These are phyloP conservation scores for Harpegnathos saltator DNA, from an alignment of 1,140 invertebrate genomes.

Conservation along the genomic window DNA sequence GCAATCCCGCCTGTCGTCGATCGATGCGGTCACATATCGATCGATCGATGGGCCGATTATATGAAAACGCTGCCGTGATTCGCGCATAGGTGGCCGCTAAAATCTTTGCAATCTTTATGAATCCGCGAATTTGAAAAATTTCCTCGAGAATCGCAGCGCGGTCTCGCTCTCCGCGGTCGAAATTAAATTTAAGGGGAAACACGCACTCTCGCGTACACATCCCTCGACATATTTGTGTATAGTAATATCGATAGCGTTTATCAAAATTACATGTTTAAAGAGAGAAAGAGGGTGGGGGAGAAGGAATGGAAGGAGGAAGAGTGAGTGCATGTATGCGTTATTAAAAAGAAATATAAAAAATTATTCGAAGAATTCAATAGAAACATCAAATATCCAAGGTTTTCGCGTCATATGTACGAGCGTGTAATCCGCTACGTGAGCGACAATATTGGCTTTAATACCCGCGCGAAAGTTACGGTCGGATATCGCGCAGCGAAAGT, in stretches of 20 bases:
- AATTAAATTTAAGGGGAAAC: too few relatives aligned
- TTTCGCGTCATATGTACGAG: neutral
- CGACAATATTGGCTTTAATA: neutral
- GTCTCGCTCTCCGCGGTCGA: too few relatives aligned
- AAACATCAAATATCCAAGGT: neutral
- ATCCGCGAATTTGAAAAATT: conserved; percentile 4
- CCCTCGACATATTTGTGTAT: too few relatives aligned
- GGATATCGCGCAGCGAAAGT: conserved; percentile 47
- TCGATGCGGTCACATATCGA: conserved; percentile 64
- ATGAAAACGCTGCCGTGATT: conserved; percentile 34
- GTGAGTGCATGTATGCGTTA: too few relatives aligned
- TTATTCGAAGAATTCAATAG: neutral
- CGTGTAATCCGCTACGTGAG: neutral
- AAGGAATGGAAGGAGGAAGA: too few relatives aligned
- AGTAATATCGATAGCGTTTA: too few relatives aligned
- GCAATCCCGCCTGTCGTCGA: conserved; percentile 62
- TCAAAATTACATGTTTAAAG: too few relatives aligned
- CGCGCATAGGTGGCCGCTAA: conserved; percentile 33
- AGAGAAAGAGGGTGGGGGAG: too few relatives aligned
- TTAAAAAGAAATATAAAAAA: neutral
- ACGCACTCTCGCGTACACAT: too few relatives aligned
- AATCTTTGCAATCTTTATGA: conserved; percentile 53
- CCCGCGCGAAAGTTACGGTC: conserved; percentile 14
- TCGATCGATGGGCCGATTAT: conserved; percentile 49
- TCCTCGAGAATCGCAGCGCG: too few relatives aligned